These are phyloP conservation scores for Acanthochromis polyacanthus DNA, from an alignment of 2,113 vertebrate genomes.

Conservation along the genomic window DNA sequence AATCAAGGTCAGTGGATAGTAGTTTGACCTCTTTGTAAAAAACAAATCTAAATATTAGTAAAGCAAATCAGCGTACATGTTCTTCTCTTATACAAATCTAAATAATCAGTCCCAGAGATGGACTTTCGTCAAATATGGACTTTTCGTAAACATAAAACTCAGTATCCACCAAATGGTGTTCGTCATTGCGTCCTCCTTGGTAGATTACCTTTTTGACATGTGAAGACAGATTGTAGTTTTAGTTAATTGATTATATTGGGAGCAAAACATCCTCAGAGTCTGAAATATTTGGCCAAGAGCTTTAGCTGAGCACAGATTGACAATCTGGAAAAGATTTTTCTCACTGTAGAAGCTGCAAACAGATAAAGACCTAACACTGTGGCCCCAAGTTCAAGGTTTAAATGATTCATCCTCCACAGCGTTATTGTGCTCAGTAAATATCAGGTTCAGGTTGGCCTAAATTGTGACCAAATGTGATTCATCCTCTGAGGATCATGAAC, in stretches of 20 bases:
- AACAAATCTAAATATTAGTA: background rate
- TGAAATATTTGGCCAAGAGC: background rate
- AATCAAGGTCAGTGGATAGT: background rate
- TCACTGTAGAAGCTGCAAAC: no score
- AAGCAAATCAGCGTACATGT: no score
- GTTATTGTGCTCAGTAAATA: no score
- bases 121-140: background rate
- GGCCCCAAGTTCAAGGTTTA: no score
- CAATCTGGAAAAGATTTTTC: no score
- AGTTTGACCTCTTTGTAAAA: background rate
- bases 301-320: background rate
- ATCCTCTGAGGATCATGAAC: no score
- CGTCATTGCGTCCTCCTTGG: background rate
- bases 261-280: constrained; percentile 1
- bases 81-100: no score
- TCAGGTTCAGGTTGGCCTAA: no score
- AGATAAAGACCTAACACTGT: no score
- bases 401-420: no score
- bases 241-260: constrained; percentile 4
- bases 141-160: background rate
- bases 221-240: background rate
- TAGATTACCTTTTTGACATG: background rate
- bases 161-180: constrained; percentile 12
- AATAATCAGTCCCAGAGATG: background rate
- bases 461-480: no score